Base-by-base conservation (phyloP, 2,888 invertebrate genomes). In the Neria commutata region DNA sequence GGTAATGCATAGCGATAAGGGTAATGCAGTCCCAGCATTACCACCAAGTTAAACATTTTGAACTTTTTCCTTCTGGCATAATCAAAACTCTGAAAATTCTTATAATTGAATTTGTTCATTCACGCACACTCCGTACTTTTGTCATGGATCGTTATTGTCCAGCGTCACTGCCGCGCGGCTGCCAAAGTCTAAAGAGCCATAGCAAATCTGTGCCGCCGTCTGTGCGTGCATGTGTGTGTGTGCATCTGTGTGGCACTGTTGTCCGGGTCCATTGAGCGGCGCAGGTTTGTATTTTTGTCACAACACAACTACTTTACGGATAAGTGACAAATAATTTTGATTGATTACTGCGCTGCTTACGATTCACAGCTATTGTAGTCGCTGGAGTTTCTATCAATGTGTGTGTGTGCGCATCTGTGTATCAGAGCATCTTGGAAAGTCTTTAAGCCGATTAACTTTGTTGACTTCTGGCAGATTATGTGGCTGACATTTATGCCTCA, bases 251-350 rank as follows among this genome's bases (percentile, higher is more conserved):
- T n/a, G n/a, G n/a, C n/a, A n/a, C n/a, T n/a, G n/a, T n/a, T n/a
- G 56, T 60, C 45, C 48, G 56, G 60, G 54, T 19, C 19, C 42
- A 42, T 42, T 42, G 42, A 19, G 42, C 14, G 19, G 14, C 42
- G 21, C 42, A 42, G 42, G 42, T 42, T 42, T 42, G 19, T 42
- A 57, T 54, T 64, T 69, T 71, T 71, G 71, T 71, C 71, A 71
- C 69, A 71, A 71, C 67, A 70, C 64, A 65, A 68, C 67, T 69
- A 68, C 67, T 49, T 58, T 64, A 56, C 60, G 49, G 59, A 61
- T 74, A 75, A 77, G 72, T 73, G 71, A 76, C 73, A 77, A 73
- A 75, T 73, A 76, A 76, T 77, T 77, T 76, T 77, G 76, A 77
- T 77, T 77, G 75, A 77, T 77, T 74, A 67, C 66, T 56, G 5